Percentiles rank a stretch among this genome's conserved stretches.
phyloP scores from a whole-genome alignment of 2,888 invertebrate species.

The Pyralis farinalis region DNA sequence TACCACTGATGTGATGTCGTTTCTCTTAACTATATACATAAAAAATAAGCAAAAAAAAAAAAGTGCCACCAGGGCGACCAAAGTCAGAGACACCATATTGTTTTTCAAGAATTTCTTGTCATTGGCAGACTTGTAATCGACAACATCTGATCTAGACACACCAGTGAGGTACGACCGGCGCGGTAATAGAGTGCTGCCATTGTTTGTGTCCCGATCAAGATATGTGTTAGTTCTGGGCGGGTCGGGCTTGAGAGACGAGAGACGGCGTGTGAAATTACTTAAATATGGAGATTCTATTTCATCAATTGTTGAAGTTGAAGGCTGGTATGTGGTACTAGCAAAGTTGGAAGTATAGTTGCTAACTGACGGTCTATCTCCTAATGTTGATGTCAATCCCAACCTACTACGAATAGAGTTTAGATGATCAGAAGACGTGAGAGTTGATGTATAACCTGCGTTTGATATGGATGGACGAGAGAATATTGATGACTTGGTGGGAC shows the following conservation, averaged over 20 bases:
- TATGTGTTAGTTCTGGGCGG: conserved; percentile 43
- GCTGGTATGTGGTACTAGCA: conserved; percentile 51
- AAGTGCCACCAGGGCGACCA: conserved; percentile 81
- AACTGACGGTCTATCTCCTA: conserved; percentile 55
- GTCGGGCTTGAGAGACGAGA: conserved; percentile 73
- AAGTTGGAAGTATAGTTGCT: conserved; percentile 52
- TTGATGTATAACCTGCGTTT: conserved; percentile 48
- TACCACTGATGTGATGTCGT: conserved; percentile 76
- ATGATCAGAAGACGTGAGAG: conserved; percentile 67
- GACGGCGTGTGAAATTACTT: conserved; percentile 85
- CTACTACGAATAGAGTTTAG: conserved; percentile 81
- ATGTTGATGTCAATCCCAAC: conserved; percentile 72
- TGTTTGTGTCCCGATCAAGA: conserved; percentile 59
- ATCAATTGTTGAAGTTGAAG: conserved; percentile 60
- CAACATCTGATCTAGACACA: conserved; percentile 53
- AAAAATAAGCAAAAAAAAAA: conserved; percentile 85
- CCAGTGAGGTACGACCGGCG: conserved; percentile 64
- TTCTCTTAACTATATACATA: conserved; percentile 85
- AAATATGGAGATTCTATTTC: conserved; percentile 85
- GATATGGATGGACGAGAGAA: conserved; percentile 65
- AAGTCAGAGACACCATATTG: conserved; percentile 83
- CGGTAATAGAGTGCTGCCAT: conserved; percentile 55
- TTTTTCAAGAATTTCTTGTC: conserved; percentile 79
- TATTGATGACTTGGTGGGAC: conserved; percentile 56
- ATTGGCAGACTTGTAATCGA: conserved; percentile 60